Percentiles rank a stretch among this genome's conserved stretches.
Conservation (phyloP, 2,113 vertebrate genomes). For the Podarcis muralis region DNA sequence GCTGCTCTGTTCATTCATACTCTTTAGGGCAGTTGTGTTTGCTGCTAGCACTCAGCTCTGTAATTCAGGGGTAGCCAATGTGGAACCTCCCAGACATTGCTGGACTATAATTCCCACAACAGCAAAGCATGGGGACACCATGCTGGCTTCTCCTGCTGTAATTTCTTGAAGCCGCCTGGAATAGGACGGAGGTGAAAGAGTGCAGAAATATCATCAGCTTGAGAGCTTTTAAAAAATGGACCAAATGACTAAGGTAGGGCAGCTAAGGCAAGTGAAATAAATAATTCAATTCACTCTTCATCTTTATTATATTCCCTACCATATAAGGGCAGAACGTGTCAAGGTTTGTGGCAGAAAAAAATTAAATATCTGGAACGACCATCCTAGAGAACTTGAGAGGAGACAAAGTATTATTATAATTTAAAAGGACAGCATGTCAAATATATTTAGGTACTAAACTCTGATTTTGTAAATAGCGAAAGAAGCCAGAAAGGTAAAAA, state of each 20-base stretch:
- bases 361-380: not conserved
- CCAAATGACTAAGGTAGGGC: accelerated
- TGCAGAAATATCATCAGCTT: not conserved
- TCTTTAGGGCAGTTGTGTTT: too few relatives aligned
- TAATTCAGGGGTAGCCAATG: not conserved
- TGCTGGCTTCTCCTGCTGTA: too few relatives aligned
- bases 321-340: not conserved
- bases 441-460: not conserved
- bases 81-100: too few relatives aligned
- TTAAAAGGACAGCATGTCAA: not conserved
- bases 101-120: too few relatives aligned
- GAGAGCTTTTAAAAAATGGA: not conserved
- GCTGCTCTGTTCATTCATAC: too few relatives aligned
- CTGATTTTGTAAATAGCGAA: not conserved
- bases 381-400: not conserved
- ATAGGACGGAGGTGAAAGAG: not conserved
- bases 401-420: not conserved
- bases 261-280: not conserved
- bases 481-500: not conserved
- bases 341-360: not conserved
- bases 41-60: not conserved
- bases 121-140: too few relatives aligned
- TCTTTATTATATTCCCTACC: not conserved
- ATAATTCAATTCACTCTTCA: not conserved
- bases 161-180: not conserved